Conservation (phyloP, 2,113 vertebrate genomes). For the Apus apus region DNA sequence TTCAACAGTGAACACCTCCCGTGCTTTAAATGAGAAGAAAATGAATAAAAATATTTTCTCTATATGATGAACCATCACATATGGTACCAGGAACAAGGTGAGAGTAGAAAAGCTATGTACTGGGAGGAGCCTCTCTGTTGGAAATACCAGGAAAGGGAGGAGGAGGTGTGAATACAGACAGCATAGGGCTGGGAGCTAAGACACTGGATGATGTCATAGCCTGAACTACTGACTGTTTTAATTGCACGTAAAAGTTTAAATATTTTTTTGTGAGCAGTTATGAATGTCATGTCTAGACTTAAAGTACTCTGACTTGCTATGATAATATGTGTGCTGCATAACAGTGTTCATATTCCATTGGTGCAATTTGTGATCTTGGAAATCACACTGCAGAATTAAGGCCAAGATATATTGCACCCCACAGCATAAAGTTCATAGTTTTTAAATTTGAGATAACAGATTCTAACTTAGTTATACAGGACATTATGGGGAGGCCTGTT, state of each 20-base stretch:
- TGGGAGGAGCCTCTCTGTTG: background rate
- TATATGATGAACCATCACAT: background rate
- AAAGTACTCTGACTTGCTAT: background rate
- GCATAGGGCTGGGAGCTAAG: background rate
- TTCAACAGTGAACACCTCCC: background rate
- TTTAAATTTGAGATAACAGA: background rate
- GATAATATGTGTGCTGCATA: background rate
- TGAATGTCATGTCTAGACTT: background rate
- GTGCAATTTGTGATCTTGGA: background rate
- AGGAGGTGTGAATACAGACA: background rate
- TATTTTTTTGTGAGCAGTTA: background rate
- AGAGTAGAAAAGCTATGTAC: background rate
- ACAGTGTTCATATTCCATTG: background rate
- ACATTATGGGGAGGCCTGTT: background rate
- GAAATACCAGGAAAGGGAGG: background rate
- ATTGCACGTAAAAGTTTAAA: background rate
- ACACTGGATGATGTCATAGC: background rate
- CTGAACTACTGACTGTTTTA: background rate
- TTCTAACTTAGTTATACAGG: background rate
- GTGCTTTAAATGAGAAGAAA: background rate
- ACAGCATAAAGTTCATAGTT: background rate
- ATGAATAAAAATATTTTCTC: background rate
- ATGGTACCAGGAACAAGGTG: background rate
- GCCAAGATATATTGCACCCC: background rate
- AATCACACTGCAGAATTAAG: background rate